Base-by-base conservation (phyloP, 2,113 vertebrate genomes). In the Sinocyclocheilus maitianheensis region DNA sequence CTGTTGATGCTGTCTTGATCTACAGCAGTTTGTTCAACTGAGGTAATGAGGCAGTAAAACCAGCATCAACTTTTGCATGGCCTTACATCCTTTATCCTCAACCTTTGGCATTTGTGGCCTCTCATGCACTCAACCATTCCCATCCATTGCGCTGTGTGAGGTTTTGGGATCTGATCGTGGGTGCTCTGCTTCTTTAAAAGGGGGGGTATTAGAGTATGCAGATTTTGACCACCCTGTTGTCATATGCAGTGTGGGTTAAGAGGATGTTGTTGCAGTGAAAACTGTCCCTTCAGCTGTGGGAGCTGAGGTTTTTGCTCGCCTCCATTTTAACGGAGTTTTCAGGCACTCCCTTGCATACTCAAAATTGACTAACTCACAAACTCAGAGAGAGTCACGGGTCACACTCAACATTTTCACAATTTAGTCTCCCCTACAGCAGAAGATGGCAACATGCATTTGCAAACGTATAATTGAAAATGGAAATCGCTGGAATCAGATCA, bases 11-110 rank as follows among this genome's bases (percentile, higher is more conserved):
- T 80, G 58, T 80, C 58, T 80, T 80, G 34, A 79, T 62, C 34
- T 63, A 43, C 37, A 43, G 58, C 37, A 22, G 77, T 80, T 80
- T 80, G 58, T 63, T 22, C 37, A 22, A 80, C 37, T 24, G 58
- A 63, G 22, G 77, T 63, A 80, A 80, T 63, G 37, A 80, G 77
- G 37, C 58, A 34, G 76, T 77, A 55, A 80, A 80, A 63, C 58
- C 34, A 24, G 58, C 77, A 63, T 63, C 77, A 80, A 46, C 53
- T 43, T 46, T 80, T 46, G 76, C 51, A 58, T 58, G 51, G 26
- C 26, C 26, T 24, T 40, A 6, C 20, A 43, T 62, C 20, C 58
- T 62, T 37, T 80, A 62, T 63, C 7, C 58, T 79, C 53, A 79
- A 37, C 53, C 53, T 9, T 5, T 37, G 51, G 53, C 77, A 11